Evolutionary conservation across 2,888 invertebrate genomes (phyloP).

Genomic region (Didymodactylos carnosus): DNA sequence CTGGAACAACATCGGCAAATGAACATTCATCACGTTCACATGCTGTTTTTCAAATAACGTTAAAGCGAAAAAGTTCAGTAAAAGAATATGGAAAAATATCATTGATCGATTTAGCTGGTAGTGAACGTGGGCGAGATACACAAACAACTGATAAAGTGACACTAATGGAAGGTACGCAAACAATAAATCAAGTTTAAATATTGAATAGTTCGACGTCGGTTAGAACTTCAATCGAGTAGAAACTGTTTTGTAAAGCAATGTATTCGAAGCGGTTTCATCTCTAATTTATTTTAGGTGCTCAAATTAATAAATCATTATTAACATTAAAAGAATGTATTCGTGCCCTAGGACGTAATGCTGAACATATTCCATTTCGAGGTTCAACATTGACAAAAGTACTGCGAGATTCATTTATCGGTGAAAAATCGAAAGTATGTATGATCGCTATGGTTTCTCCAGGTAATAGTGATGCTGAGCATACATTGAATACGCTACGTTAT

Average conservation of each 20-base stretch:
- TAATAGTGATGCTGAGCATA: conserved; percentile 84
- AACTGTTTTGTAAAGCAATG: no score
- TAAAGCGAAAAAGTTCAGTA: conserved; percentile 34
- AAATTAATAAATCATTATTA: conserved; percentile 82
- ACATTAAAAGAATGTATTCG: conserved; percentile 82
- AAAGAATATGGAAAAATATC: conserved; percentile 76
- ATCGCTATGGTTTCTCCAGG: conserved; percentile 98
- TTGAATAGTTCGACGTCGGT: no score
- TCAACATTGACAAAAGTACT: conserved; percentile 87
- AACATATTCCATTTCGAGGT: conserved; percentile 87
- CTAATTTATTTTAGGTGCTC: no score
- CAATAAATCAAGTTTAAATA: no score
- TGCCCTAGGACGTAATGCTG: conserved; percentile 61
- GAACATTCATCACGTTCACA: conserved; percentile 93
- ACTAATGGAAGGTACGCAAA: conserved; percentile 78
- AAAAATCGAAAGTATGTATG: conserved; percentile 95
- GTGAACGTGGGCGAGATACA: conserved; percentile 95
- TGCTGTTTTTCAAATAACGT: conserved; percentile 90
- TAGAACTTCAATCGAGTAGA: no score
- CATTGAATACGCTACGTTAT: conserved; percentile 84
- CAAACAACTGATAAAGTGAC: conserved; percentile 85
- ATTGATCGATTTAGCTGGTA: conserved; percentile 73
- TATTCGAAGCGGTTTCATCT: no score
- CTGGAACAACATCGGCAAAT: conserved; percentile 90
- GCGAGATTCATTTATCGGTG: conserved; percentile 89